Conservation (phyloP, 53 echinoderm and acorn worm species). For the Henricia sp. region DNA sequence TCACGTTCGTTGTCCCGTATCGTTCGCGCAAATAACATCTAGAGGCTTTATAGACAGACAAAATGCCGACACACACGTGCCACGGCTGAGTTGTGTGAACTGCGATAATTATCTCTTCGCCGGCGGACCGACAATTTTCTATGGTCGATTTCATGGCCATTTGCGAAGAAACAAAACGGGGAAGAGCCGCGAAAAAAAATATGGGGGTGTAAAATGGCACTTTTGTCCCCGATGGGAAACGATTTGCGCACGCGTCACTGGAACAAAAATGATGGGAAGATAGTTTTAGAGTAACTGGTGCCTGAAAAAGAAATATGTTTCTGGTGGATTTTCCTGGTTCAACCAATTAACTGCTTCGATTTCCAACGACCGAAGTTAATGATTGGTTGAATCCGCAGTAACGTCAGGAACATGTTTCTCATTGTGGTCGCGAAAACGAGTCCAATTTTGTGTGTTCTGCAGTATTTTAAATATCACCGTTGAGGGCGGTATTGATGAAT, state of each 20-base stretch:
- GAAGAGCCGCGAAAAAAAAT: background rate
- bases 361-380: too few species aligned
- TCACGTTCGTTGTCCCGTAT: constrained; percentile 1
- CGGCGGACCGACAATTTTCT: constrained; percentile 33
- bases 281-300: too few species aligned
- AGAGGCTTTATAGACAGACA: constrained; percentile 1
- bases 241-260: constrained; percentile 26
- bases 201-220: background rate
- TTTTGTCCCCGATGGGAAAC: constrained; percentile 9
- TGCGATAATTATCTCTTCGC: constrained; percentile 47
- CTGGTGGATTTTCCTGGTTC: too few species aligned
- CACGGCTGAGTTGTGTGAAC: constrained; percentile 28
- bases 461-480: too few species aligned
- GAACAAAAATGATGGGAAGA: background rate
- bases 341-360: too few species aligned
- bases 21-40: background rate
- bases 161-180: background rate
- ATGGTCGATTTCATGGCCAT: constrained; percentile 44
- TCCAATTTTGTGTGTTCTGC: too few species aligned
- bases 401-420: too few species aligned
- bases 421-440: too few species aligned
- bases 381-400: too few species aligned
- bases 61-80: constrained; percentile 48
- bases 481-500: too few species aligned
- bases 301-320: too few species aligned